These are phyloP conservation scores for Leptothorax acervorum DNA, from an alignment of 2,888 invertebrate species.

Conservation along the genomic window DNA sequence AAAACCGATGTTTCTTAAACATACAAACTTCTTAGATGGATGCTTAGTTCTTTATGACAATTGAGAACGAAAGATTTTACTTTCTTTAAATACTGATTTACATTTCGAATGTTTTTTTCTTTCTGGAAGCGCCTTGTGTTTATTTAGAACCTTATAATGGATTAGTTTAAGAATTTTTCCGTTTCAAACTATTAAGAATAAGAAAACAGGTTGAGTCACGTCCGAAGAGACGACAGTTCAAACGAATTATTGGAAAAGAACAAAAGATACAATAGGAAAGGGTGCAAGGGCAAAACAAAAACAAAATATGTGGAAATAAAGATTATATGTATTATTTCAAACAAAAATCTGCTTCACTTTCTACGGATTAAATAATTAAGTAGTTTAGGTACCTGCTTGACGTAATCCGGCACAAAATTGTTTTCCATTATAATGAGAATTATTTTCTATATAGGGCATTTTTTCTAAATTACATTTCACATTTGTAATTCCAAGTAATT, in stretches of 20 bases:
- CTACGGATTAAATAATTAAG: not conserved
- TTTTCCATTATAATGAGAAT: not conserved
- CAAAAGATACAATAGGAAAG: not conserved
- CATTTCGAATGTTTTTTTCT: not conserved
- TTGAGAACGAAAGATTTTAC: not conserved
- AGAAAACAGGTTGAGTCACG: not conserved
- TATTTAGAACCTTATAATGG: slow-evolving; percentile 1
- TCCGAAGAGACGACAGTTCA: not conserved
- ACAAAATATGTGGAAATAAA: not conserved
- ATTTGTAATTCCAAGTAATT: not conserved
- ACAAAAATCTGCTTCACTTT: not conserved
- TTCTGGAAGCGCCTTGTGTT: not conserved
- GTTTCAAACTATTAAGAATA: not conserved
- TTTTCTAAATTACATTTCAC: not conserved
- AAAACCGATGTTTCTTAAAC: slow-evolving; percentile 4
- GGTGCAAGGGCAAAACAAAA: not conserved
- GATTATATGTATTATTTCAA: not conserved
- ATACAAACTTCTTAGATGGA: not conserved
- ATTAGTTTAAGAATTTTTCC: slow-evolving; percentile 1
- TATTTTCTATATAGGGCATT: not conserved
- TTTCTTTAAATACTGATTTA: not conserved
- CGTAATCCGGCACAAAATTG: not conserved
- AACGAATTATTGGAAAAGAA: not conserved
- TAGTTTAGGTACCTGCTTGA: not conserved
- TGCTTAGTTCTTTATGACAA: not conserved